phyloP scores from a whole-genome alignment of 1,140 invertebrate species.

The Platyscapa corneri region DNA sequence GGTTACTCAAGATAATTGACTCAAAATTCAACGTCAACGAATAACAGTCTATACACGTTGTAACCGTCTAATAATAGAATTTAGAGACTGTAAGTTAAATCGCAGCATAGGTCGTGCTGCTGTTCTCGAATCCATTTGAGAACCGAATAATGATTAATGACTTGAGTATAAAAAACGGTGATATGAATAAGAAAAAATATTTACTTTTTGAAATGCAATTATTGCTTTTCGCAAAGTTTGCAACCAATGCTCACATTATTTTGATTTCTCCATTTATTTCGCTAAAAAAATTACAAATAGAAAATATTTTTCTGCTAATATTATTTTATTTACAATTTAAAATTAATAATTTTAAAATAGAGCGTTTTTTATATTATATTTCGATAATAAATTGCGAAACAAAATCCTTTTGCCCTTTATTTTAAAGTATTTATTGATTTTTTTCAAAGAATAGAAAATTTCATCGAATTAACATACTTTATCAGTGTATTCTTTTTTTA shows the following conservation, averaged over 20 bases:
- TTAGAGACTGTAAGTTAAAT: neutral
- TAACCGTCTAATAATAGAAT: neutral
- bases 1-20: neutral
- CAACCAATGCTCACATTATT: too few species aligned
- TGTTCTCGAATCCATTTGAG: neutral
- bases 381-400: too few species aligned
- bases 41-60: neutral
- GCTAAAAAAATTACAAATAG: too few species aligned
- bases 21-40: neutral
- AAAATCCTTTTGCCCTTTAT: too few species aligned
- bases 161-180: neutral
- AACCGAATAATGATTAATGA: neutral
- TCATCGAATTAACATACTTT: neutral
- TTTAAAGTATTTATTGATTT: too few species aligned
- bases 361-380: too few species aligned
- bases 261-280: too few species aligned
- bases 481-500: neutral
- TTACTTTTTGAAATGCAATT: neutral
- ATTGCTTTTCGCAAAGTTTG: neutral
- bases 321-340: too few species aligned
- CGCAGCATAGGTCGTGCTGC: neutral
- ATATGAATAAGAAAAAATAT: neutral
- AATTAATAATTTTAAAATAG: too few species aligned
- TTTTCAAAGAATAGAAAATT: neutral
- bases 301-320: too few species aligned